phyloP scores from a whole-genome alignment of 1,140 invertebrate genomes.

The Apis laboriosa region DNA sequence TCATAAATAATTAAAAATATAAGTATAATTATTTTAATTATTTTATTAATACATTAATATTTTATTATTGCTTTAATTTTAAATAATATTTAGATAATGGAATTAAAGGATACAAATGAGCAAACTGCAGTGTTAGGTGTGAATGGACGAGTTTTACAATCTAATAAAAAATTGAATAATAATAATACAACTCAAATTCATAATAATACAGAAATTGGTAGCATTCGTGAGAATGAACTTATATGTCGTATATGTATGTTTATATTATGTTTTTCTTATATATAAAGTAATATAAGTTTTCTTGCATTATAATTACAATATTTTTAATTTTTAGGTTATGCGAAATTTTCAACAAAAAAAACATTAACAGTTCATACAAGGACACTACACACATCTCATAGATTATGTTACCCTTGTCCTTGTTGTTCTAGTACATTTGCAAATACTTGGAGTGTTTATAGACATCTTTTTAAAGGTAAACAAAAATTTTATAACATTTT shows the following conservation, averaged over 20 bases:
- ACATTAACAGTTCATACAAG: conserved; percentile 86
- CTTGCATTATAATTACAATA: neutral
- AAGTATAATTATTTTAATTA: neutral
- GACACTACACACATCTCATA: conserved; percentile 84
- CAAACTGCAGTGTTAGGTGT: conserved; percentile 82
- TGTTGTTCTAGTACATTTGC: conserved; percentile 86
- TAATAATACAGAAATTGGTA: conserved; percentile 14
- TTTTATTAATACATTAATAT: conserved; percentile 1
- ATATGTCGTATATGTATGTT: conserved; percentile 60
- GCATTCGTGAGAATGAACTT: conserved; percentile 8
- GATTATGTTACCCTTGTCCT: conserved; percentile 85
- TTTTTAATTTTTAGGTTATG: conserved; percentile 80
- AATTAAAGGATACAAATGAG: conserved; percentile 80
- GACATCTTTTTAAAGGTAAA: conserved; percentile 87
- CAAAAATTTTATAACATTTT: neutral
- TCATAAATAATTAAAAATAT: conserved; percentile 36
- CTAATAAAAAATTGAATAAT: conserved; percentile 41
- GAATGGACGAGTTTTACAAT: conserved; percentile 82
- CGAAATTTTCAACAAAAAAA: conserved; percentile 86
- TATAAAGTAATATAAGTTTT: neutral
- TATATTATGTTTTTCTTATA: conserved; percentile 5
- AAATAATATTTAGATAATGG: conserved; percentile 79
- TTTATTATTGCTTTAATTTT: neutral
- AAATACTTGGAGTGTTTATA: conserved; percentile 86
- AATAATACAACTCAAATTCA: conserved; percentile 30